Conservation (phyloP, 2,888 invertebrate species). For the Hypsopygia costalis region DNA sequence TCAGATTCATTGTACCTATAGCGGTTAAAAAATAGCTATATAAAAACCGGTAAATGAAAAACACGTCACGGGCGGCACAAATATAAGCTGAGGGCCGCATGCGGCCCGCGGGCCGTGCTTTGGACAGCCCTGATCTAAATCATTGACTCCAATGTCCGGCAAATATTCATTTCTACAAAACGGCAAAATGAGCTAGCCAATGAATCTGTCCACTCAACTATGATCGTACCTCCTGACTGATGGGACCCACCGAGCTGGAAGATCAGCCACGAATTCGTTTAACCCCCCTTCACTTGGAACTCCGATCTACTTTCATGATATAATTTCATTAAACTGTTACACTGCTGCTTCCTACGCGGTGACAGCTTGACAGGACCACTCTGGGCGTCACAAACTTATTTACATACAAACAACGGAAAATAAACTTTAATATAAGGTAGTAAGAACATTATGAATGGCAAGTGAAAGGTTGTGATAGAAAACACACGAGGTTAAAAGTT, state of each 20-base stretch:
- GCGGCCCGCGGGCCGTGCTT: too few relatives aligned
- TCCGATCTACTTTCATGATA: slow-evolving; percentile 33
- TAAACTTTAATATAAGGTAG: neutral
- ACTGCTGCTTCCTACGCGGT: slow-evolving; percentile 40
- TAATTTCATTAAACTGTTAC: slow-evolving; percentile 52
- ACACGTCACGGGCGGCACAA: too few relatives aligned
- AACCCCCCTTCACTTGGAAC: neutral
- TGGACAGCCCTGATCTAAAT: too few relatives aligned
- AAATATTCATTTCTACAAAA: too few relatives aligned
- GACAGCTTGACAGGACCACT: slow-evolving; percentile 31
- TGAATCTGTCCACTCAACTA: too few relatives aligned
- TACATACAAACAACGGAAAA: neutral
- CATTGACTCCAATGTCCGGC: too few relatives aligned
- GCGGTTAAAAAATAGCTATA: too few relatives aligned
- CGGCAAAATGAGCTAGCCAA: too few relatives aligned
- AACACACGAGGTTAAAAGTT: slow-evolving; percentile 48
- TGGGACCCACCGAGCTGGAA: slow-evolving; percentile 1
- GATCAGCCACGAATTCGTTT: slow-evolving; percentile 6
- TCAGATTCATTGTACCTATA: too few relatives aligned
- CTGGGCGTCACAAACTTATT: slow-evolving; percentile 1
- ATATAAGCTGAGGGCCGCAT: too few relatives aligned
- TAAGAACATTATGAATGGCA: slow-evolving; percentile 4
- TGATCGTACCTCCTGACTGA: neutral
- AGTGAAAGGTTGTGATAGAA: slow-evolving; percentile 9
- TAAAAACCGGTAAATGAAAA: too few relatives aligned